phyloP scores from a whole-genome alignment of 2,888 invertebrate species.

The Eubasilissa splendida region DNA sequence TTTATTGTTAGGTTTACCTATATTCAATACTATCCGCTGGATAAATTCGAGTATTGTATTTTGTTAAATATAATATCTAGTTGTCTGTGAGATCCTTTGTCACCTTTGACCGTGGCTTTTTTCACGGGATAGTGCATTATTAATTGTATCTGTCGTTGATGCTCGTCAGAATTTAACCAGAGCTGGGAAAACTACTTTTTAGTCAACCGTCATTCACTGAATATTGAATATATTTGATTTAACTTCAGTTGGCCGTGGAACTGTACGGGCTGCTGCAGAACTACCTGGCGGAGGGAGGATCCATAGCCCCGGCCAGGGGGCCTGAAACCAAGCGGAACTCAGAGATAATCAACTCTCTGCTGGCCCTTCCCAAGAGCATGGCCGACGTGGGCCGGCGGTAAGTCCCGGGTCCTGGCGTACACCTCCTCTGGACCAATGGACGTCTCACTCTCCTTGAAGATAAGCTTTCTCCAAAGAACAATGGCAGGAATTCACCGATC shows the following conservation, averaged over 20 bases:
- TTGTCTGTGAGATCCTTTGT: too few species aligned
- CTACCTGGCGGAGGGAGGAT: slow-evolving; percentile 49
- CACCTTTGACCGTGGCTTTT: too few species aligned
- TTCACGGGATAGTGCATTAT: too few species aligned
- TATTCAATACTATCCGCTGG: too few species aligned
- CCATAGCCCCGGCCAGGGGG: slow-evolving; percentile 56
- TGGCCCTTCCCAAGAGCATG: slow-evolving; percentile 83
- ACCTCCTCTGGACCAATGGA: neutral
- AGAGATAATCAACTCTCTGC: slow-evolving; percentile 82
- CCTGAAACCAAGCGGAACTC: slow-evolving; percentile 75
- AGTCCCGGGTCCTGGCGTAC: neutral
- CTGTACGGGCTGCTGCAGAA: slow-evolving; percentile 53
- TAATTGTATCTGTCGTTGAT: too few species aligned
- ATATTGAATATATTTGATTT: neutral
- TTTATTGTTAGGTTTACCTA: too few species aligned
- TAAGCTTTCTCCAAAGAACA: neutral
- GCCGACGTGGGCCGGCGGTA: slow-evolving; percentile 78
- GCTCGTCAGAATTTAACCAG: too few species aligned
- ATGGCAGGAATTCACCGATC: neutral
- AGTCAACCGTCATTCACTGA: too few species aligned
- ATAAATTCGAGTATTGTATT: too few species aligned
- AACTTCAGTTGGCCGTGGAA: slow-evolving; percentile 40
- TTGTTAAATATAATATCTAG: too few species aligned
- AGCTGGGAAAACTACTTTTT: too few species aligned
- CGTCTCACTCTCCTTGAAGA: neutral